A percentile compares a stretch with the other conserved stretches of the same genome.
Evolutionary conservation across 1,140 invertebrate species (phyloP).

Genomic region (Lamellibrachia luymesi): DNA sequence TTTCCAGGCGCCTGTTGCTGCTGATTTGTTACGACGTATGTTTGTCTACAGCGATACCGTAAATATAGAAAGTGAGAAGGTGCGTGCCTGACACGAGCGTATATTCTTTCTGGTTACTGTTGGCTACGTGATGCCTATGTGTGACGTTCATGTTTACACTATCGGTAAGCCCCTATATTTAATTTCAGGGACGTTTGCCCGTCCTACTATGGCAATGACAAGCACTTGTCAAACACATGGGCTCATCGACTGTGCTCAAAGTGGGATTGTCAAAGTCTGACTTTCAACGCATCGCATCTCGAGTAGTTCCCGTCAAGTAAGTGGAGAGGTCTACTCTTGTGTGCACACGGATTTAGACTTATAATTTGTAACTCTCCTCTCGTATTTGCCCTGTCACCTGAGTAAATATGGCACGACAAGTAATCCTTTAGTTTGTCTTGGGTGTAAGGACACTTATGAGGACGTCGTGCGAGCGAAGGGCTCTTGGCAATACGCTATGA

Average conservation of each 20-base stretch:
- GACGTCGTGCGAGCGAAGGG: neutral
- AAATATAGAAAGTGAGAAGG: too few relatives aligned
- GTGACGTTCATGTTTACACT: neutral
- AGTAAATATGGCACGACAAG: neutral
- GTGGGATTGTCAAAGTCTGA: neutral
- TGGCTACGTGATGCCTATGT: neutral
- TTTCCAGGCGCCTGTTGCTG: too few relatives aligned
- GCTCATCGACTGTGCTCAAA: neutral
- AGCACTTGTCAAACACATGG: neutral
- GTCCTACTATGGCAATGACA: neutral
- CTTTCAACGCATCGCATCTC: neutral
- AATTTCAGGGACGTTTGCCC: neutral
- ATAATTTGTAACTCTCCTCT: neutral
- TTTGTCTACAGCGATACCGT: too few relatives aligned
- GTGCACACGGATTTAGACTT: neutral
- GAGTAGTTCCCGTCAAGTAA: neutral
- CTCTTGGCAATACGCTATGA: neutral
- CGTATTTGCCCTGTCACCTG: neutral
- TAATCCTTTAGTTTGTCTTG: neutral
- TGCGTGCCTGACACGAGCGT: too few relatives aligned
- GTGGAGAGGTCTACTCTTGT: neutral
- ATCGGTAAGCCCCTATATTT: neutral
- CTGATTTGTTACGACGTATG: too few relatives aligned
- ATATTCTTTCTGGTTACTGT: too few relatives aligned
- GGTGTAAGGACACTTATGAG: neutral